Conservation (phyloP, 2,797 vertebrate species). For the Sebastes wilsoni region DNA sequence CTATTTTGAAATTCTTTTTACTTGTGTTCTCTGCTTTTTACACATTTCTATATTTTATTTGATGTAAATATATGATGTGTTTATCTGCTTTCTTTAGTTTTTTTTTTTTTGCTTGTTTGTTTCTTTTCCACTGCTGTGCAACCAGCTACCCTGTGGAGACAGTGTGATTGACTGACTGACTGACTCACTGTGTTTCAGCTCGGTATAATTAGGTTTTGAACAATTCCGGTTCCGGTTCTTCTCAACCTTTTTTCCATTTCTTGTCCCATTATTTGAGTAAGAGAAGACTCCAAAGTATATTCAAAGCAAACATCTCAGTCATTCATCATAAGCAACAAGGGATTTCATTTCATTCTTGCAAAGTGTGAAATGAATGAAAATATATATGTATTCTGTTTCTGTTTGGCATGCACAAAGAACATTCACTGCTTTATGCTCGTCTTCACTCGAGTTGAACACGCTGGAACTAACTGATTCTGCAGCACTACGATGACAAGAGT, state of each 20-base stretch:
- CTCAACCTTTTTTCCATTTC: not conserved
- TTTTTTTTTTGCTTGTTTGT: not conserved
- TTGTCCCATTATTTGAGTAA: not conserved
- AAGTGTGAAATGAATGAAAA: not conserved
- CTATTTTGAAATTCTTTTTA: not conserved
- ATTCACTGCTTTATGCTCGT: not conserved
- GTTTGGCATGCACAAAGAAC: not conserved
- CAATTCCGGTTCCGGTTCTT: not conserved
- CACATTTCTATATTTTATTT: not conserved
- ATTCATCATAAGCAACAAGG: not conserved
- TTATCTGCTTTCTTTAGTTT: not conserved
- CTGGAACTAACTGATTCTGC: not conserved
- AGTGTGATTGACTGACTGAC: not conserved
- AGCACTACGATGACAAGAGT: not conserved
- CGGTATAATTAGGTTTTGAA: not conserved
- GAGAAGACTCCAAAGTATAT: not conserved
- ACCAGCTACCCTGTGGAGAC: not conserved
- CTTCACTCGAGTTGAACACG: not conserved
- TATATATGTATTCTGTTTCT: not conserved
- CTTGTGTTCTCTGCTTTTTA: not conserved
- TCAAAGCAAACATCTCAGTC: not conserved
- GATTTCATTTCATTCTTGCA: not conserved
- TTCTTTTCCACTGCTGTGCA: not conserved
- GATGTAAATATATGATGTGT: not conserved
- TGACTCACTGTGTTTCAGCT: not conserved